phyloP scores from a whole-genome alignment of 2,113 vertebrate genomes.

The Symphodus melops region DNA sequence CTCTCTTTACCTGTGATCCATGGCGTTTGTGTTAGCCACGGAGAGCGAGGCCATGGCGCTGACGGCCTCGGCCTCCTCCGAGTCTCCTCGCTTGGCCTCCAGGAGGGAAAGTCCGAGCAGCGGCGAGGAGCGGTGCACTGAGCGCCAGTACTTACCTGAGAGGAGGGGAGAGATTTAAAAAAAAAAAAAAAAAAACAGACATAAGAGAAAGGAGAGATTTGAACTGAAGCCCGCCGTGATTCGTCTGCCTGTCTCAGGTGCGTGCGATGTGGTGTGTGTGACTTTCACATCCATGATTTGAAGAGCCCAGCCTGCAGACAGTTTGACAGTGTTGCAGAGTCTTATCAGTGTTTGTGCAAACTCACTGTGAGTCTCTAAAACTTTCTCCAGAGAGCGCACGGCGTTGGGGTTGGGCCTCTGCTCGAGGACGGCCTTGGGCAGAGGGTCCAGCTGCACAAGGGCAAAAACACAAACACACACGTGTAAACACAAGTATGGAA shows the following conservation, averaged over 20 bases:
- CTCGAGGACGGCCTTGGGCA: conserved; percentile 88
- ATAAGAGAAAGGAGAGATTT: not conserved
- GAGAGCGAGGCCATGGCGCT: conserved; percentile 93
- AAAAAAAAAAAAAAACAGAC: no score
- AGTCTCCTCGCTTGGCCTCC: conserved; percentile 90
- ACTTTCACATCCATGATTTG: no score
- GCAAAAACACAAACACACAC: conserved; percentile 23
- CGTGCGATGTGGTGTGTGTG: no score
- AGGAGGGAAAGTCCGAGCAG: conserved; percentile 85
- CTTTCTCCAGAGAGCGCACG: conserved; percentile 90
- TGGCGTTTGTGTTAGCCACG: conserved; percentile 82
- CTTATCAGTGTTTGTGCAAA: not conserved
- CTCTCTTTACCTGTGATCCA: conserved; percentile 84
- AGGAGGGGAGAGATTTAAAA: not conserved
- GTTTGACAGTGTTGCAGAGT: no score
- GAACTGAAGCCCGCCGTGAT: not conserved
- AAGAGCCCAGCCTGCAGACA: no score
- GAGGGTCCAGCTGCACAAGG: conserved; percentile 84
- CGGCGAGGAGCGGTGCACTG: conserved; percentile 79
- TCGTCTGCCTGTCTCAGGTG: not conserved
- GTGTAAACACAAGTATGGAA: conserved; percentile 3
- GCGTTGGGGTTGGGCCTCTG: conserved; percentile 91
- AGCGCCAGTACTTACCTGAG: conserved; percentile 91
- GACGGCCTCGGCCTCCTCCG: conserved; percentile 90
- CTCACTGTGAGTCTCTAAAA: conserved; percentile 94